Percentiles rank a stretch among this genome's conserved stretches.
Conservation (phyloP, 2,797 vertebrate species). For the Bradypus variegatus region DNA sequence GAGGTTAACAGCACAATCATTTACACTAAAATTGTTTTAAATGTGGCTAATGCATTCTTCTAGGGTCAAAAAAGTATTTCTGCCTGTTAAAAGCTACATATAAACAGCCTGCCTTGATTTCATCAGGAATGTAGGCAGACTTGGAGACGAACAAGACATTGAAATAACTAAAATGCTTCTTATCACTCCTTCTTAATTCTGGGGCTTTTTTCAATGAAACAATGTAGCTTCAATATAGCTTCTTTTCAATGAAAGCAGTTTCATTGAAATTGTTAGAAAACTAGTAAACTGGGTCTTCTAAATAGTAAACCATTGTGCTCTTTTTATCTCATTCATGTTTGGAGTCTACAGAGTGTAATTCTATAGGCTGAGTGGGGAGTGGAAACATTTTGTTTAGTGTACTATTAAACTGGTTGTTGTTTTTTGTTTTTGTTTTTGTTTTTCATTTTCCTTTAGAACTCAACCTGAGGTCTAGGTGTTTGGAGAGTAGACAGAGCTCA, state of each 20-base stretch:
- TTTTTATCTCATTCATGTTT: not conserved
- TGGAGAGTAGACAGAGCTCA: not conserved
- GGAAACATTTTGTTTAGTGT: not conserved
- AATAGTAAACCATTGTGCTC: not conserved
- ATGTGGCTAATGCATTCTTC: not conserved
- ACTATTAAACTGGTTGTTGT: not conserved
- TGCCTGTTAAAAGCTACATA: not conserved
- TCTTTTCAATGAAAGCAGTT: not conserved
- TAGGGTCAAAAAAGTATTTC: not conserved
- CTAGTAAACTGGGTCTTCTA: not conserved
- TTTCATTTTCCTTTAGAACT: not conserved
- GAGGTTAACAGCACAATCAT: constrained; percentile 36
- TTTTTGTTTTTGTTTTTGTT: not conserved
- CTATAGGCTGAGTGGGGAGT: not conserved
- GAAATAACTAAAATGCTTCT: not conserved
- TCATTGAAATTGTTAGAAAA: not conserved
- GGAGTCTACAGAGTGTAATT: not conserved
- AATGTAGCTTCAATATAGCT: too few relatives aligned
- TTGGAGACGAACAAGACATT: not conserved
- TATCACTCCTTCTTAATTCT: not conserved
- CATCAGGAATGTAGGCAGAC: not conserved
- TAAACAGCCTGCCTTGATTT: not conserved
- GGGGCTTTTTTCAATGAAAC: not conserved
- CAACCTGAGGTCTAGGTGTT: not conserved
- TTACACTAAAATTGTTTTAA: not conserved